These are phyloP conservation scores for Melierax canorus DNA, from an alignment of 2,113 vertebrate species.

Conservation along the genomic window DNA sequence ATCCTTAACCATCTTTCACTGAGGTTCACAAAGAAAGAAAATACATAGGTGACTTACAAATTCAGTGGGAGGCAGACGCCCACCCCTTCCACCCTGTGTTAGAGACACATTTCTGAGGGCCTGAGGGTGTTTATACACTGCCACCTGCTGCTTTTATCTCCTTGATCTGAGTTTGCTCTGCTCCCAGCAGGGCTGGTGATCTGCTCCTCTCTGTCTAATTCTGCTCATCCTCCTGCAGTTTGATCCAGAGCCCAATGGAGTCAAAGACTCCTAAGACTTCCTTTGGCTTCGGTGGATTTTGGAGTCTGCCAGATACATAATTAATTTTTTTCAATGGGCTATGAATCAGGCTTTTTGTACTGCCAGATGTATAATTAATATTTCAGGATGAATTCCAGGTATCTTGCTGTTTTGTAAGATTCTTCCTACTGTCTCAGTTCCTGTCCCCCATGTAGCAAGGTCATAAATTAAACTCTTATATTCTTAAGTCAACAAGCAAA, in stretches of 20 bases:
- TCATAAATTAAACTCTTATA: conserved; percentile 24
- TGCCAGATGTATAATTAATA: conserved; percentile 65
- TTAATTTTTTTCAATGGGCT: conserved; percentile 60
- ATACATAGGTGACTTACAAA: not conserved
- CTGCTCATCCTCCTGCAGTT: not conserved
- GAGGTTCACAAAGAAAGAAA: not conserved
- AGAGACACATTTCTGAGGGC: not conserved
- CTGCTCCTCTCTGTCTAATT: not conserved
- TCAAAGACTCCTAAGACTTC: conserved; percentile 36
- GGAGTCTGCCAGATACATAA: conserved; percentile 55
- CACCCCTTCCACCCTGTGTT: not conserved
- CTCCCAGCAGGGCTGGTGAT: not conserved
- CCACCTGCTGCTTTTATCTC: not conserved
- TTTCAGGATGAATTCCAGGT: conserved; percentile 61
- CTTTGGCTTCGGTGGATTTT: conserved; percentile 40
- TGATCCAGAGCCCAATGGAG: conserved; percentile 11
- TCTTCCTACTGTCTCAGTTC: conserved; percentile 25
- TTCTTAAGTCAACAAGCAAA: not conserved
- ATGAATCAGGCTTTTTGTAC: conserved; percentile 56
- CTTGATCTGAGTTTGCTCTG: not conserved
- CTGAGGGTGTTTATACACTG: not conserved
- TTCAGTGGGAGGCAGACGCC: not conserved
- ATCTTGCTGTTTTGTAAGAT: conserved; percentile 45
- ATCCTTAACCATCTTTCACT: not conserved
- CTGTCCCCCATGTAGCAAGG: not conserved